Conservation (phyloP, 2,797 vertebrate genomes). For the Falco novaeseelandiae region DNA sequence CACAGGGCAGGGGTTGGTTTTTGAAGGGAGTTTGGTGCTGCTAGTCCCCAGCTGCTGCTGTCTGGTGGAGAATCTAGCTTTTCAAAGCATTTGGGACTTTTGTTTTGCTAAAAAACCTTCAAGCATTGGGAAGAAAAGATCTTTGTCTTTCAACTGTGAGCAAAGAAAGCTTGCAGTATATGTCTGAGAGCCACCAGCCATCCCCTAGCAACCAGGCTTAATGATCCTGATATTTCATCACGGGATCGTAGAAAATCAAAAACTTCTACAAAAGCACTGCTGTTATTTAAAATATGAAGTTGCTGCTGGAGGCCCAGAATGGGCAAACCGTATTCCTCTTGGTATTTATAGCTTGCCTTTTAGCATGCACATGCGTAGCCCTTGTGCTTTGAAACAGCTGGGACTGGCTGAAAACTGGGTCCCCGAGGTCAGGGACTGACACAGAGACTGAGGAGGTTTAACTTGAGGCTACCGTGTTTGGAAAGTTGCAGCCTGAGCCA, state of each 20-base stretch:
- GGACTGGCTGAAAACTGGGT: background rate
- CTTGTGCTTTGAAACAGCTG: background rate
- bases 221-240: background rate
- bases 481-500: background rate
- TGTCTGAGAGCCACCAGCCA: conserved; percentile 24
- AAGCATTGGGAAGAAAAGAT: conserved; percentile 43
- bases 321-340: background rate
- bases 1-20: background rate
- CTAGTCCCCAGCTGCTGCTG: background rate
- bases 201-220: conserved; percentile 57
- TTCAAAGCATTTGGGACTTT: background rate
- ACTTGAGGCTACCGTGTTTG: background rate
- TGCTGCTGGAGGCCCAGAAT: conserved; percentile 21
- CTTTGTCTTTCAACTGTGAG: conserved; percentile 47
- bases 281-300: conserved; percentile 24
- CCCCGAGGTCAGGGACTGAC: background rate
- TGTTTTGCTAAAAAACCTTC: conserved; percentile 25
- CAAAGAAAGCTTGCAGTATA: conserved; percentile 34
- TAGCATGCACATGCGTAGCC: background rate
- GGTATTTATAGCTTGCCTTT: conserved; percentile 27
- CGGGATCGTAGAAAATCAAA: conserved; percentile 11
- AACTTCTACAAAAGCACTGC: conserved; percentile 16
- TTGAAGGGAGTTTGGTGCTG: background rate
- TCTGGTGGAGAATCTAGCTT: background rate
- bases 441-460: background rate